Evolutionary conservation across 1,140 invertebrate genomes (phyloP).

Genomic region (Tetragonula clypearis): DNA sequence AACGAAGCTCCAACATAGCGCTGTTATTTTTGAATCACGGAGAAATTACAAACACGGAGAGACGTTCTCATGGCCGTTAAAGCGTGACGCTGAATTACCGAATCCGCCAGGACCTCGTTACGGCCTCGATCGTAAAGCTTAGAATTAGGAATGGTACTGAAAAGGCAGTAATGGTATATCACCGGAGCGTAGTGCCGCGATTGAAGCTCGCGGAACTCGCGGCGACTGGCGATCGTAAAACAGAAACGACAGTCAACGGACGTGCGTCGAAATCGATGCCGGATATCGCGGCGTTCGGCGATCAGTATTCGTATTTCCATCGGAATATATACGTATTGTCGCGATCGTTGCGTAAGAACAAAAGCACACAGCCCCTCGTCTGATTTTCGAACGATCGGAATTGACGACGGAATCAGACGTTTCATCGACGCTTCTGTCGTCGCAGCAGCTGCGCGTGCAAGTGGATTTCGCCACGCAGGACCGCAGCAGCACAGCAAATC

Average conservation of each 20-base stretch:
- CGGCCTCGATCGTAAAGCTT: constrained; percentile 52
- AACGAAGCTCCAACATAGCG: not conserved
- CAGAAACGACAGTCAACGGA: constrained; percentile 12
- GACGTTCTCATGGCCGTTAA: not conserved
- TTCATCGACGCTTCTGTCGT: no score
- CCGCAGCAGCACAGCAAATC: no score
- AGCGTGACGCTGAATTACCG: constrained; percentile 33
- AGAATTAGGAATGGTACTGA: constrained; percentile 45
- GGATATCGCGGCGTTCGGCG: not conserved
- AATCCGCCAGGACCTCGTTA: constrained; percentile 53
- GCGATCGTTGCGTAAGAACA: not conserved
- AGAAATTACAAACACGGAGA: constrained; percentile 21
- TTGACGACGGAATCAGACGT: not conserved
- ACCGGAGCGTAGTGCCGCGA: constrained; percentile 11
- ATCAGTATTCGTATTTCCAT: not conserved
- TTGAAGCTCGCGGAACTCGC: constrained; percentile 2
- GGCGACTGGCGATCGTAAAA: constrained; percentile 22
- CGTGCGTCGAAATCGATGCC: constrained; percentile 29
- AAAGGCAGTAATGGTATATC: constrained; percentile 47
- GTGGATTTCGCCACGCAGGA: no score
- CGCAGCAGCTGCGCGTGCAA: no score
- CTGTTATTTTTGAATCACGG: not conserved
- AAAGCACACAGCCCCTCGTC: not conserved
- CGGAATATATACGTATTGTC: not conserved
- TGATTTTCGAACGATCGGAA: not conserved